These are phyloP conservation scores for Dicroscelio sp. DNA, from an alignment of 2,888 invertebrate genomes.

Conservation along the genomic window DNA sequence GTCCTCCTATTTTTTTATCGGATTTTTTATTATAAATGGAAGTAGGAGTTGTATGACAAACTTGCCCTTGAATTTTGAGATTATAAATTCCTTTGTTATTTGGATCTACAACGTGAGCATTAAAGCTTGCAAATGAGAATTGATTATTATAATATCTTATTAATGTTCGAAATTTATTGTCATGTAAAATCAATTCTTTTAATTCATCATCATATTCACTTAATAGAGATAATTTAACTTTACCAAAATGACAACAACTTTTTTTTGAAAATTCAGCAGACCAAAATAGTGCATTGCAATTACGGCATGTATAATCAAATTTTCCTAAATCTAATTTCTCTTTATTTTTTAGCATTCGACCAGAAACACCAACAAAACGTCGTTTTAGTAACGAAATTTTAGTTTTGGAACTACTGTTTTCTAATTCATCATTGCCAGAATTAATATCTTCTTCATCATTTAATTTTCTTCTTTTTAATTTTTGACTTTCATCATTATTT, in stretches of 20 bases:
- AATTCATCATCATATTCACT: neutral
- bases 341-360: neutral
- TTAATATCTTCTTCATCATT: neutral
- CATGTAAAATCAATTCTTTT: constrained; percentile 11
- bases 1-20: neutral
- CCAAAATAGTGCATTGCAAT: constrained; percentile 25
- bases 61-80: no score
- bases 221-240: constrained; percentile 1
- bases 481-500: no score
- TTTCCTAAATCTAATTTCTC: neutral
- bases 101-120: neutral
- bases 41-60: neutral
- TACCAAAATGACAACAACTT: no score
- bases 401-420: neutral
- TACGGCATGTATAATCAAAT: constrained; percentile 1
- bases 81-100: constrained; percentile 5
- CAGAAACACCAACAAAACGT: no score
- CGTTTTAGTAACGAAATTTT: no score
- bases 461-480: neutral
- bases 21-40: neutral
- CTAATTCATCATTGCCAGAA: neutral
- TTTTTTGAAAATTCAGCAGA: neutral
- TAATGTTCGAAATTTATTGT: constrained; percentile 29
- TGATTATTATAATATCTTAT: no score
- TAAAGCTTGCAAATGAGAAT: constrained; percentile 25